These are phyloP conservation scores for Lycocerus yunnanus DNA, from an alignment of 2,888 invertebrate genomes.

Conservation along the genomic window DNA sequence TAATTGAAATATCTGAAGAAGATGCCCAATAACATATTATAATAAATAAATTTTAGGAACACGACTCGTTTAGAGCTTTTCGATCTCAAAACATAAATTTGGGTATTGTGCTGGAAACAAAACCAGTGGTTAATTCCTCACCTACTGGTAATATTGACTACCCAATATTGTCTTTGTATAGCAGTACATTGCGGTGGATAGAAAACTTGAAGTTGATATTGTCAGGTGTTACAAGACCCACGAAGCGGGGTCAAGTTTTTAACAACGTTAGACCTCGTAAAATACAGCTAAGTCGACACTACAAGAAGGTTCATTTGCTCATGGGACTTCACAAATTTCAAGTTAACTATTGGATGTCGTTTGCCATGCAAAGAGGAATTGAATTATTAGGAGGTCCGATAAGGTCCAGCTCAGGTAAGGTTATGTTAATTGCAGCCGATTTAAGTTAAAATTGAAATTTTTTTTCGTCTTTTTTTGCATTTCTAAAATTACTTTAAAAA, in stretches of 20 bases:
- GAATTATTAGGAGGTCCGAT: slow-evolving; percentile 83
- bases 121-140: slow-evolving; percentile 57
- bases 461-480: no score
- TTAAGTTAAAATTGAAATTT: slow-evolving; percentile 20
- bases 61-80: slow-evolving; percentile 95
- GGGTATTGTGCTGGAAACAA: slow-evolving; percentile 78
- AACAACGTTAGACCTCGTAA: slow-evolving; percentile 82
- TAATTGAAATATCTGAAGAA: no score
- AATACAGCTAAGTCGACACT: slow-evolving; percentile 91
- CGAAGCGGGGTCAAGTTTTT: slow-evolving; percentile 88
- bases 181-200: slow-evolving; percentile 94
- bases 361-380: slow-evolving; percentile 90
- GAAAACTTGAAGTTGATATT: slow-evolving; percentile 92
- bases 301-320: slow-evolving; percentile 82
- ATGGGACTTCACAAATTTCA: slow-evolving; percentile 86
- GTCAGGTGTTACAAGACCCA: slow-evolving; percentile 92
- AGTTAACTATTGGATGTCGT: slow-evolving; percentile 97
- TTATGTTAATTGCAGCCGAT: background rate
- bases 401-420: slow-evolving; percentile 71
- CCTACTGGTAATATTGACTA: slow-evolving; percentile 59
- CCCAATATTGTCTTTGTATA: slow-evolving; percentile 82
- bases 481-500: no score
- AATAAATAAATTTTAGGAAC: slow-evolving; percentile 62
- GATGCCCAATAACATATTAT: no score
- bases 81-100: slow-evolving; percentile 85